Conservation (phyloP, 2,888 invertebrate species). For the Chrysomela aeneicollis region DNA sequence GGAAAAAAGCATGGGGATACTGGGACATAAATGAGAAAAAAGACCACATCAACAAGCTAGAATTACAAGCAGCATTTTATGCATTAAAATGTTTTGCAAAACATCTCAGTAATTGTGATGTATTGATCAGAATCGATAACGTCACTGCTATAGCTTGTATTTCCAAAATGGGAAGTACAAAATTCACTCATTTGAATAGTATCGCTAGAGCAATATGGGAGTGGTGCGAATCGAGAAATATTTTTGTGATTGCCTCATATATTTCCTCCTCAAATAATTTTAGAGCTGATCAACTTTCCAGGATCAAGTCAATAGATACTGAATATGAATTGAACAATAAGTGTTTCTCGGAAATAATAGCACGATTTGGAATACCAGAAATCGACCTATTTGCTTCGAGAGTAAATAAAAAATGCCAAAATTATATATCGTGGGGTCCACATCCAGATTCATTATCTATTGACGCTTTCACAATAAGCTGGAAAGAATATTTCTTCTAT, state of each 20-base stretch:
- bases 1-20: conserved; percentile 12
- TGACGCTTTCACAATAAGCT: conserved; percentile 21
- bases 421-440: conserved; percentile 13
- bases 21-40: too few relatives aligned
- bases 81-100: conserved; percentile 9
- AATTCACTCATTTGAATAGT: conserved; percentile 3
- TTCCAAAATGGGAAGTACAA: conserved; percentile 1
- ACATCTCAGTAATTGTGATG: conserved; percentile 4
- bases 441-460: not conserved
- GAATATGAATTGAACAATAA: conserved; percentile 4
- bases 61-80: conserved; percentile 17
- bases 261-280: conserved; percentile 12
- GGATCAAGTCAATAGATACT: too few relatives aligned
- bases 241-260: conserved; percentile 18
- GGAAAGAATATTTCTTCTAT: conserved; percentile 22
- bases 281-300: conserved; percentile 22
- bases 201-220: conserved; percentile 17
- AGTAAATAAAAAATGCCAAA: conserved; percentile 15
- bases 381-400: conserved; percentile 23
- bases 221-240: conserved; percentile 18
- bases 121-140: conserved; percentile 20
- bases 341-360: conserved; percentile 1
- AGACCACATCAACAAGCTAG: not conserved
- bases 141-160: conserved; percentile 21
- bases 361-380: conserved; percentile 13